phyloP scores from a whole-genome alignment of 2,797 vertebrate species.

The Melanogrammus aeglefinus region DNA sequence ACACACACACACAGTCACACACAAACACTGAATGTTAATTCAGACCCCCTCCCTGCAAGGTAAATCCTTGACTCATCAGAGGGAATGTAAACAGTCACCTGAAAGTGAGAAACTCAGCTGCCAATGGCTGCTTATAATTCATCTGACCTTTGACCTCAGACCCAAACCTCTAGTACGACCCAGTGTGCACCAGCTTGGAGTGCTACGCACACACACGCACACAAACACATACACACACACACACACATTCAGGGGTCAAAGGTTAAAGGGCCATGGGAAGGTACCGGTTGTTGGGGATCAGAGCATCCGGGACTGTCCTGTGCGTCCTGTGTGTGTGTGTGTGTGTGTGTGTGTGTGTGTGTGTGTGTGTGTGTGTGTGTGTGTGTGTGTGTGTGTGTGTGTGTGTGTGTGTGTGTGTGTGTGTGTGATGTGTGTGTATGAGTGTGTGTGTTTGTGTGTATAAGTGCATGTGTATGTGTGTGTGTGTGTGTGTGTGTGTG shows the following conservation, averaged over 20 bases:
- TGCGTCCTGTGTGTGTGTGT: neutral
- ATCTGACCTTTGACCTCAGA: neutral
- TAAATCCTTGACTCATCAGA: neutral
- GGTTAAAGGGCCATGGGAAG: conserved; percentile 14
- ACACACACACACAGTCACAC: too few species aligned
- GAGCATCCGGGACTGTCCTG: neutral
- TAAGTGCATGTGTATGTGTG: neutral
- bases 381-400: neutral
- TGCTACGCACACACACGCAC: neutral
- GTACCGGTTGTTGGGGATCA: conserved; percentile 16
- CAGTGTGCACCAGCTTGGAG: neutral
- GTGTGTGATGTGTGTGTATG: too few species aligned
- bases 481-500: neutral
- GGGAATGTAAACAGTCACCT: neutral
- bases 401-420: too few species aligned
- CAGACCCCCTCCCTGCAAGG: neutral
- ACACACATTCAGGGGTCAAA: conserved; percentile 13
- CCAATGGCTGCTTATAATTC: neutral
- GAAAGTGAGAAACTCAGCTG: neutral
- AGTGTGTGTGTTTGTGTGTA: neutral
- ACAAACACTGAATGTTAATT: conserved; percentile 1
- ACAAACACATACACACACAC: too few species aligned
- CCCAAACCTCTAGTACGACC: neutral
- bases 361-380: too few species aligned
- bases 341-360: too few species aligned